These are phyloP conservation scores for Leucoma salicis DNA, from an alignment of 2,888 invertebrate genomes.

Conservation along the genomic window DNA sequence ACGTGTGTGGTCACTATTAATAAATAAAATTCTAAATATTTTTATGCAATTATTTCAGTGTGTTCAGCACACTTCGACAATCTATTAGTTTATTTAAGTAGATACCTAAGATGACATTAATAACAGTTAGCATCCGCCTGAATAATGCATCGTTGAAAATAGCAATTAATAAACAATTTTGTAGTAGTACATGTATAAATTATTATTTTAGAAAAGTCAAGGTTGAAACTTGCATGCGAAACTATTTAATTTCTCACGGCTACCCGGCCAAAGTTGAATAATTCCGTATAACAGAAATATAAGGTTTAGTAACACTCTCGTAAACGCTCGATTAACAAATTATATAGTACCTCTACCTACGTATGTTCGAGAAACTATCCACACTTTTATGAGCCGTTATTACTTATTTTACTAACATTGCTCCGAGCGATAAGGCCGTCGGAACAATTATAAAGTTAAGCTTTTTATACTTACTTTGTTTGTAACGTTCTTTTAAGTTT, in stretches of 20 bases:
- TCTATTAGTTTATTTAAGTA: no score
- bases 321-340: slow-evolving; percentile 28
- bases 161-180: slow-evolving; percentile 20
- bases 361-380: slow-evolving; percentile 11
- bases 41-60: no score
- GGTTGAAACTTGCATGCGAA: slow-evolving; percentile 20
- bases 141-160: neutral
- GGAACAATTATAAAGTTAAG: no score
- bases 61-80: no score
- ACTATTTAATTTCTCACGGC: slow-evolving; percentile 26
- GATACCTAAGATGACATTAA: no score
- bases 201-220: slow-evolving; percentile 32
- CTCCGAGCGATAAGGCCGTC: no score
- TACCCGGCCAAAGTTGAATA: slow-evolving; percentile 11
- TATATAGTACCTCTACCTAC: slow-evolving; percentile 13
- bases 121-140: neutral
- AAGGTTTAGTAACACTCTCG: slow-evolving; percentile 32
- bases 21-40: no score
- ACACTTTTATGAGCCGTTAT: slow-evolving; percentile 4
- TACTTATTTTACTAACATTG: slow-evolving; percentile 7
- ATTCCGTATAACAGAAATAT: slow-evolving; percentile 20
- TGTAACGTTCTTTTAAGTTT: no score
- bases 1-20: no score
- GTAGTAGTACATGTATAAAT: slow-evolving; percentile 14
- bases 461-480: no score